Evolutionary conservation across 53 echinoderm and acorn worm genomes (phyloP).

Genomic region (Patiria pectinifera): DNA sequence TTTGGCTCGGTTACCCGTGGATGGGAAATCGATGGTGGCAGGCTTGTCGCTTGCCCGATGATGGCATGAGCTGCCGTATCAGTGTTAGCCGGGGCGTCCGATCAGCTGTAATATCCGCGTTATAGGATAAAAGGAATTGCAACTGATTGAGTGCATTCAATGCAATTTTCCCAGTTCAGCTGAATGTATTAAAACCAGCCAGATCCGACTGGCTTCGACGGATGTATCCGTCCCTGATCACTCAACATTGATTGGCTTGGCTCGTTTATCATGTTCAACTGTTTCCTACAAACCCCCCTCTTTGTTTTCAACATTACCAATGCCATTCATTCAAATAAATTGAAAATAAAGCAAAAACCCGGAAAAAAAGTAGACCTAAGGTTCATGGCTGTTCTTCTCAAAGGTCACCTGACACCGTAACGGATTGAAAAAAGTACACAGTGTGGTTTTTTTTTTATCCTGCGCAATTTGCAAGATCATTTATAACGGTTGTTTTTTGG

Average conservation of each 20-base stretch:
- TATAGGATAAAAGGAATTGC: neutral
- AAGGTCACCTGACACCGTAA: neutral
- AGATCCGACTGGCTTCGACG: neutral
- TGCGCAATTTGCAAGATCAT: neutral
- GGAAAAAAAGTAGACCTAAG: neutral
- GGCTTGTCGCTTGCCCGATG: neutral
- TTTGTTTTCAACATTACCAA: neutral
- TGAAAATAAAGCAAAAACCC: neutral
- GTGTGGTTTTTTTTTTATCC: neutral
- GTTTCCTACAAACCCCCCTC: neutral
- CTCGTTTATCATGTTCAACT: neutral
- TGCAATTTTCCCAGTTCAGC: slow-evolving; percentile 25
- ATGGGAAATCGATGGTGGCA: slow-evolving; percentile 34
- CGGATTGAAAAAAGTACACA: neutral
- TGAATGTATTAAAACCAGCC: slow-evolving; percentile 22
- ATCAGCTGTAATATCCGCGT: slow-evolving; percentile 19
- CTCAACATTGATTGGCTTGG: neutral
- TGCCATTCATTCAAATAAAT: neutral
- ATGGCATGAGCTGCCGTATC: neutral
- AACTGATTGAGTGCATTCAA: slow-evolving; percentile 43
- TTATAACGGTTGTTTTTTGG: neutral
- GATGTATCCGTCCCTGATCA: neutral
- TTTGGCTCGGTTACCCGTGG: neutral
- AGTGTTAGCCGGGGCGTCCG: neutral
- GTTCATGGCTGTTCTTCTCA: neutral